Evolutionary conservation across 2,888 invertebrate genomes (phyloP).

Genomic region (Tachina grossa): DNA sequence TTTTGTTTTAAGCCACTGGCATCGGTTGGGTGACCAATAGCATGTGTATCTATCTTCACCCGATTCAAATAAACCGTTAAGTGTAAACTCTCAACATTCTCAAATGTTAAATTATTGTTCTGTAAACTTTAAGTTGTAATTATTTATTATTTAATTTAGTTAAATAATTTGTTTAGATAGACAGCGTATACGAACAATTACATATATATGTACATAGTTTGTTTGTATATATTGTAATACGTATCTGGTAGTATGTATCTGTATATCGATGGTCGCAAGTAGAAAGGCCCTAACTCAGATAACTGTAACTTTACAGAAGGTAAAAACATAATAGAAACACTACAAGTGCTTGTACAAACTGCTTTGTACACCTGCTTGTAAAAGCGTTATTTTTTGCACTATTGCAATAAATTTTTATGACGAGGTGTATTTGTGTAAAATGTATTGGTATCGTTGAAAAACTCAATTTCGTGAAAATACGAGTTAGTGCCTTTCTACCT

Average conservation of each 20-base stretch:
- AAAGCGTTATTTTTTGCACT: no score
- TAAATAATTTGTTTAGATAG: not conserved
- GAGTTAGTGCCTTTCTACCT: no score
- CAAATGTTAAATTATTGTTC: conserved; percentile 12
- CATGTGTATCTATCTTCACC: not conserved
- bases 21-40: not conserved
- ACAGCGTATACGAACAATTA: conserved; percentile 39
- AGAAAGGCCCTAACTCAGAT: no score
- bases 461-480: no score
- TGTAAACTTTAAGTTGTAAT: conserved; percentile 41
- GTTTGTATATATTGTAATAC: conserved; percentile 32
- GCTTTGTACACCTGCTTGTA: no score
- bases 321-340: no score
- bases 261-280: no score
- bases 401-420: no score
- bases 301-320: no score
- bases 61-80: conserved; percentile 12
- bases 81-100: conserved; percentile 15
- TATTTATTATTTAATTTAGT: conserved; percentile 16
- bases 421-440: no score
- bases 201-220: conserved; percentile 27
- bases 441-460: no score
- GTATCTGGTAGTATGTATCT: not conserved
- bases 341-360: no score
- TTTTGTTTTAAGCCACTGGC: conserved; percentile 21